phyloP scores from a whole-genome alignment of 2,888 invertebrate genomes.

The Lasius platythorax region DNA sequence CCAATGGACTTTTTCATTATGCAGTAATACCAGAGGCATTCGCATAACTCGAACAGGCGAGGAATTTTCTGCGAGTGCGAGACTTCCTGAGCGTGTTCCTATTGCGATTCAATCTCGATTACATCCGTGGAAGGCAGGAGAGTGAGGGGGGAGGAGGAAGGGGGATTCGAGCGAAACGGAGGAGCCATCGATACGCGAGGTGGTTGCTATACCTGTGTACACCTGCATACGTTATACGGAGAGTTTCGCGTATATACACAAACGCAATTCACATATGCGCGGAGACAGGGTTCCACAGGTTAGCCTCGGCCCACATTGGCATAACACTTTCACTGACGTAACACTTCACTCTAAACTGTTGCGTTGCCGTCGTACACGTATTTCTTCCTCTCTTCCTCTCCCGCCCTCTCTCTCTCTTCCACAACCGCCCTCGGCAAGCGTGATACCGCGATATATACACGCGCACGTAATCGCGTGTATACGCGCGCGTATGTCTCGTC shows the following conservation, averaged over 20 bases:
- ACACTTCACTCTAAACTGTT: constrained; percentile 85
- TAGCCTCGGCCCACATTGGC: constrained; percentile 86
- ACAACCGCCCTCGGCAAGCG: constrained; percentile 32
- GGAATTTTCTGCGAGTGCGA: constrained; percentile 52
- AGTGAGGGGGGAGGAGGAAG: background rate
- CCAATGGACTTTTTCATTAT: background rate
- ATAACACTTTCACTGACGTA: constrained; percentile 86
- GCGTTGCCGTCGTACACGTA: constrained; percentile 80
- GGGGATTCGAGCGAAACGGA: background rate
- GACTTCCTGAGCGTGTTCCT: constrained; percentile 77
- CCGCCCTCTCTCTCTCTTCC: constrained; percentile 33
- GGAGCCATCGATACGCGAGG: constrained; percentile 12
- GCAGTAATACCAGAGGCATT: background rate
- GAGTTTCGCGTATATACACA: constrained; percentile 68
- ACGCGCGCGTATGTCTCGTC: constrained; percentile 2
- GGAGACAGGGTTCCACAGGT: constrained; percentile 85
- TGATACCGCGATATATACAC: constrained; percentile 16
- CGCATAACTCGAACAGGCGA: constrained; percentile 29
- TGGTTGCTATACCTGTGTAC: background rate
- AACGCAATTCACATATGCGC: constrained; percentile 65
- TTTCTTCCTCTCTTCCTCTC: constrained; percentile 62
- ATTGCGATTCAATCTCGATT: constrained; percentile 70
- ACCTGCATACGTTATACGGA: constrained; percentile 51
- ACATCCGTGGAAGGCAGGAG: constrained; percentile 38
- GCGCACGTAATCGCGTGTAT: background rate